Percentiles rank a stretch among this genome's conserved stretches.
Conservation (phyloP, 2,888 invertebrate genomes). For the Diadromus collaris region DNA sequence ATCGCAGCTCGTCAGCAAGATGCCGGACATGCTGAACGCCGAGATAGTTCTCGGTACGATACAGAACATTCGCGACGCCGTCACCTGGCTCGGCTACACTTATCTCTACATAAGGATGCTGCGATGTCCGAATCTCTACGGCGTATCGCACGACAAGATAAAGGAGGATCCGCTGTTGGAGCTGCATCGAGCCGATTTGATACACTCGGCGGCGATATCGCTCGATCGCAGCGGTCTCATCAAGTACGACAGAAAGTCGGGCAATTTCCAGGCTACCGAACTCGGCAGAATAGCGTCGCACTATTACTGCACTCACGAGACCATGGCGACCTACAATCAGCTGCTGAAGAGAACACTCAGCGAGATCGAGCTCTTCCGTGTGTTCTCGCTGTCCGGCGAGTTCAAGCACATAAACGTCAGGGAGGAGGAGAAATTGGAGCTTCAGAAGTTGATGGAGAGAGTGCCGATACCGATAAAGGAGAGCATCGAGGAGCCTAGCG, state of each 20-base stretch:
- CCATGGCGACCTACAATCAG: slow-evolving; percentile 98
- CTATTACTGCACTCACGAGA: slow-evolving; percentile 98
- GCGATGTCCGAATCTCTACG: slow-evolving; percentile 93
- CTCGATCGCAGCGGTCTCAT: slow-evolving; percentile 97
- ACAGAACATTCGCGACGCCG: slow-evolving; percentile 93
- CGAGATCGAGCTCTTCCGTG: slow-evolving; percentile 98
- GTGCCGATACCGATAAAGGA: slow-evolving; percentile 99
- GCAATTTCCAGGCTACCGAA: slow-evolving; percentile 94
- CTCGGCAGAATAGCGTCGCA: slow-evolving; percentile 98
- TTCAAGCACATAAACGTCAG: slow-evolving; percentile 96
- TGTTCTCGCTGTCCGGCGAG: slow-evolving; percentile 99
- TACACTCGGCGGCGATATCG: slow-evolving; percentile 96
- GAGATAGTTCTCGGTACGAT: slow-evolving; percentile 98
- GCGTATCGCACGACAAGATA: slow-evolving; percentile 87
- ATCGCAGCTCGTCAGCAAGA: slow-evolving; percentile 95
- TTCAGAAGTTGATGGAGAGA: slow-evolving; percentile 95
- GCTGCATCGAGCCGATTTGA: slow-evolving; percentile 94
- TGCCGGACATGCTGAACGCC: slow-evolving; percentile 98
- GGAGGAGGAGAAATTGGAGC: slow-evolving; percentile 98
- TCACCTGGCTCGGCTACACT: slow-evolving; percentile 97
- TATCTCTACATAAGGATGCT: slow-evolving; percentile 98
- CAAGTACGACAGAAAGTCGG: slow-evolving; percentile 97
- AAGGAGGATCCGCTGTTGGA: slow-evolving; percentile 94
- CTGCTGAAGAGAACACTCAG: slow-evolving; percentile 97
- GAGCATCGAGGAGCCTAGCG: slow-evolving; percentile 98